Percentiles rank a stretch among this genome's conserved stretches.
Conservation (phyloP, 2,113 vertebrate genomes). For the Bettongia penicillata region DNA sequence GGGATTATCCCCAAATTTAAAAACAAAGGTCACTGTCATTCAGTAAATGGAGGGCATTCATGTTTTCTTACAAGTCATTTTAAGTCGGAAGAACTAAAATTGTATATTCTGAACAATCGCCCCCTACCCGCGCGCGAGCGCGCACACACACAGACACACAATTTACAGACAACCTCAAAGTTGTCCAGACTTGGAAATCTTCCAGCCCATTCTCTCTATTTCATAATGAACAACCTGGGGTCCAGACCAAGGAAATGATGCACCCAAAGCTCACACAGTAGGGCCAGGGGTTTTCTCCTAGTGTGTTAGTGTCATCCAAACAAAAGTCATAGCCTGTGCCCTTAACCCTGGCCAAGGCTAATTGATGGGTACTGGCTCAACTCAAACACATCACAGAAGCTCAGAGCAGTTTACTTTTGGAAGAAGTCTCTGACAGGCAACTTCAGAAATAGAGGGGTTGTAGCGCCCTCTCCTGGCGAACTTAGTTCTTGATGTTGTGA, state of each 20-base stretch:
- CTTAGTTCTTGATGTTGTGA: neutral
- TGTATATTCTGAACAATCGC: slow-evolving; percentile 7
- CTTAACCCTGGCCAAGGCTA: neutral
- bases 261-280: neutral
- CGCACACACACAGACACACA: neutral
- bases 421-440: neutral
- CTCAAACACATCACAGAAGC: neutral
- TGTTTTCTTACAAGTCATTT: slow-evolving; percentile 45
- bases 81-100: slow-evolving; percentile 38
- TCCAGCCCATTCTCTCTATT: too few species aligned
- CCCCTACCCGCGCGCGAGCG: neutral
- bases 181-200: neutral
- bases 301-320: neutral
- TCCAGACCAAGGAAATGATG: too few species aligned
- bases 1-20: slow-evolving; percentile 46
- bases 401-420: neutral
- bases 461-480: slow-evolving; percentile 73
- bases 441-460: slow-evolving; percentile 39
- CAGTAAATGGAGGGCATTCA: slow-evolving; percentile 40
- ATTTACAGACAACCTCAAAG: slow-evolving; percentile 50
- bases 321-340: neutral
- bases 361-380: neutral
- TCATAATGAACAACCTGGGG: too few species aligned
- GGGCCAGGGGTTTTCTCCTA: slow-evolving; percentile 5
- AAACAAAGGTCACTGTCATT: slow-evolving; percentile 51